phyloP scores from a whole-genome alignment of 2,797 vertebrate species.

The Eidolon dupreanum region DNA sequence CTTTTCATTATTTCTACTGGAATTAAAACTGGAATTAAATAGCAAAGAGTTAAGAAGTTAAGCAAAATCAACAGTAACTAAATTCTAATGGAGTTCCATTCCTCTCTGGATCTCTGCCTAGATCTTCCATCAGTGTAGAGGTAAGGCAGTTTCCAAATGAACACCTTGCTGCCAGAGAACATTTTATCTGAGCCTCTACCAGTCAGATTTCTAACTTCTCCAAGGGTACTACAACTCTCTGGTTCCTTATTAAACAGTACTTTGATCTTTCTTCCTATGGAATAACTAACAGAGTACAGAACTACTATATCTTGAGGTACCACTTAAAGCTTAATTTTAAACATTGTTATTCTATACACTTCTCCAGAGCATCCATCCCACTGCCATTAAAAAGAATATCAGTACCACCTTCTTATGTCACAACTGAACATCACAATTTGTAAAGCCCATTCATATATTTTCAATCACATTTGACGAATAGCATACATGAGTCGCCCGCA shows the following conservation, averaged over 20 bases:
- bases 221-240: not conserved
- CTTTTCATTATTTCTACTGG: slow-evolving; percentile 39
- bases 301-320: not conserved
- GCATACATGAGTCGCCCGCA: not conserved
- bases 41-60: slow-evolving; percentile 33
- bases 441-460: not conserved
- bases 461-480: not conserved
- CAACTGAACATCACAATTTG: not conserved
- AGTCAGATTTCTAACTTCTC: not conserved
- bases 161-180: not conserved
- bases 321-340: not conserved
- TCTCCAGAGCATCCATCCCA: not conserved
- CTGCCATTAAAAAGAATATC: not conserved
- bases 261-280: not conserved
- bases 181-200: not conserved
- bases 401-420: not conserved
- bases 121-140: not conserved
- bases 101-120: not conserved
- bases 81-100: not conserved
- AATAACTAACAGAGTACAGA: not conserved
- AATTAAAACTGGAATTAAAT: slow-evolving; percentile 69
- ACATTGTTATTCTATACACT: not conserved
- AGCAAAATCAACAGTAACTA: slow-evolving; percentile 54
- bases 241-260: not conserved
- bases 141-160: not conserved